Evolutionary conservation across 2,113 vertebrate species (phyloP), one percentile per base, ranked within the genome.

Genomic region (Mugil cephalus): DNA sequence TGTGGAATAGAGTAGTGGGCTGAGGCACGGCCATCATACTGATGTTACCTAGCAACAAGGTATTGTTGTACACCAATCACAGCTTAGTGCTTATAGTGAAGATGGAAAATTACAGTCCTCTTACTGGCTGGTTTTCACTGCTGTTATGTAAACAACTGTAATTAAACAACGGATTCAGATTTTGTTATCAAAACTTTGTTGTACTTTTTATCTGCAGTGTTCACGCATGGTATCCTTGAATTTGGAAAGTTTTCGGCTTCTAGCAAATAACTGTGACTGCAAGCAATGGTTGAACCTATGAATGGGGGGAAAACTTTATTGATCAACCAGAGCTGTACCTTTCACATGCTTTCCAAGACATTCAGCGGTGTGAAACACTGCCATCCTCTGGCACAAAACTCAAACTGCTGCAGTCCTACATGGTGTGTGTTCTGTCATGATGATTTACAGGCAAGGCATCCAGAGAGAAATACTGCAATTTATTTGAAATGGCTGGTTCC

Each of bases 31-130:
- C 65, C 75, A 75, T 88, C 82, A 50, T 53, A 47, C 66, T 73
- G 69, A 90, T 84, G 93, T 94, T 92, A 86, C 93, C 91, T 92
- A 92, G 93, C 93, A 94, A 94, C 93, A 89, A 84, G 88, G 70
- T 88, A 87, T 79, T 86, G 73, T 79, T 86, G 73, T 88, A 85
- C 47, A 66, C 80, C 62, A 69, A 80, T 77, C 66, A 65, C 62
- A 67, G 46, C 21, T 74, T 64, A 79, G 61, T 55, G 74, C 42
- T 58, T 13, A 71, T 2, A 75, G 50, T 59, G 55, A 69, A 67
- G 62, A 80, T 14, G 18, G 63, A 73, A 83, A 77, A 77, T 56
- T 35, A 62, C 69, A 47, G 35, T n/a, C 0, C 6, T 52, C 51
- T 66, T 3, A 55, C 9, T 15, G 12, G 15, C 8, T 8, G 38